phyloP scores from a whole-genome alignment of 2,888 invertebrate genomes.

The Dolichomitus sp. region DNA sequence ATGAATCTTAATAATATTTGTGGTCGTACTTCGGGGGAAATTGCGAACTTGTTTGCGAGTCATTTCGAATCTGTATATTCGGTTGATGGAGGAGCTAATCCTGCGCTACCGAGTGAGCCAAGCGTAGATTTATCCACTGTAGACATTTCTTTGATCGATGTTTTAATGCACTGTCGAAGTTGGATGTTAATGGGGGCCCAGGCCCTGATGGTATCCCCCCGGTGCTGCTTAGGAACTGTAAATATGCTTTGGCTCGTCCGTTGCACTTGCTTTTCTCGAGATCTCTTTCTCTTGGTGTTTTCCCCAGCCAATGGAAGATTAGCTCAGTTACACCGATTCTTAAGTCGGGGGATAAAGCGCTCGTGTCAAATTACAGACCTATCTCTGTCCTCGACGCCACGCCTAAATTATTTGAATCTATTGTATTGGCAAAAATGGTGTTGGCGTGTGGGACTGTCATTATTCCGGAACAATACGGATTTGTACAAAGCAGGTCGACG shows the following conservation, averaged over 20 bases:
- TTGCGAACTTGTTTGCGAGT: conserved; percentile 4
- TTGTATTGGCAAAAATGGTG: not conserved
- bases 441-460: not conserved
- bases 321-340: not conserved
- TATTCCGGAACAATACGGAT: conserved; percentile 41
- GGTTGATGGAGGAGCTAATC: not conserved
- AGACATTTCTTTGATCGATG: not conserved
- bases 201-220: conserved; percentile 4
- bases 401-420: conserved; percentile 24
- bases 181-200: not conserved
- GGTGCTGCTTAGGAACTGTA: not conserved
- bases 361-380: conserved; percentile 31
- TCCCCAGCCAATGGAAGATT: not conserved
- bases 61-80: conserved; percentile 5
- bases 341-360: not conserved
- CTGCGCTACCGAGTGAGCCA: not conserved
- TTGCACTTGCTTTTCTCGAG: not conserved
- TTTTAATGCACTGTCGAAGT: not conserved
- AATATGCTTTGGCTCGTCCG: not conserved
- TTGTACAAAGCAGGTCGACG: conserved; percentile 2
- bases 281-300: not conserved
- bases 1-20: no score
- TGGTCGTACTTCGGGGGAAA: not conserved
- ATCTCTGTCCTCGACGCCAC: conserved; percentile 23
- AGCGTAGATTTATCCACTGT: not conserved